Percentiles rank a stretch among this genome's conserved stretches.
Evolutionary conservation across 2,888 invertebrate genomes (phyloP).

Genomic region (Mythimna ferrago): DNA sequence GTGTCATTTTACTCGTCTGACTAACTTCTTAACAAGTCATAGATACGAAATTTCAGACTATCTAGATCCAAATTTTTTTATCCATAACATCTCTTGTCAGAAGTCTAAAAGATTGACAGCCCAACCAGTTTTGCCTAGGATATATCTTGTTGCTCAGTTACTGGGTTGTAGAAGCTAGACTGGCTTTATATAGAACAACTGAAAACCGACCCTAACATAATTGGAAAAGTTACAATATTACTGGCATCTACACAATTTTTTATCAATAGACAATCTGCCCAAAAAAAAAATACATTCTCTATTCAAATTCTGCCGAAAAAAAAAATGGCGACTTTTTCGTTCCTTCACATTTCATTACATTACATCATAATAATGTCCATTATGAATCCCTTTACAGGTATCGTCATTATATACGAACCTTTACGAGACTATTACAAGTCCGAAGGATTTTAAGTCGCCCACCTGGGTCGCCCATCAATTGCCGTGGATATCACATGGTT

Average conservation of each 20-base stretch:
- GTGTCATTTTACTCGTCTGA: no score
- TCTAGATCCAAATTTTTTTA: no score
- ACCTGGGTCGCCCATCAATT: constrained; percentile 74
- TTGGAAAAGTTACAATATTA: not conserved
- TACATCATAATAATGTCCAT: constrained; percentile 29
- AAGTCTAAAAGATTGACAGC: no score
- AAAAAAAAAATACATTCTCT: constrained; percentile 1
- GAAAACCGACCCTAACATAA: not conserved
- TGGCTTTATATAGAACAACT: no score
- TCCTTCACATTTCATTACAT: constrained; percentile 36
- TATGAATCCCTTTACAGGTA: constrained; percentile 27
- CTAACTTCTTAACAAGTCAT: no score
- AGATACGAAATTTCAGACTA: no score
- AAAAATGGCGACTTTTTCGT: constrained; percentile 13
- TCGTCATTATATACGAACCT: constrained; percentile 58
- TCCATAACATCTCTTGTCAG: no score
- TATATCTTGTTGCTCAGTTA: no score
- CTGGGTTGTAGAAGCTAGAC: no score
- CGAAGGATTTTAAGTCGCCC: constrained; percentile 71
- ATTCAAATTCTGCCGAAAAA: constrained; percentile 11
- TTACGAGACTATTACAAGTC: constrained; percentile 62
- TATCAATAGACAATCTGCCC: not conserved
- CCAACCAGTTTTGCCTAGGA: no score
- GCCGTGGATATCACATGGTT: constrained; percentile 75
- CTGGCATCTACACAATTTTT: not conserved